Percentiles rank a stretch among this genome's conserved stretches.
These are phyloP conservation scores for Apotomis capreana DNA, from an alignment of 2,888 invertebrate species.

Conservation along the genomic window DNA sequence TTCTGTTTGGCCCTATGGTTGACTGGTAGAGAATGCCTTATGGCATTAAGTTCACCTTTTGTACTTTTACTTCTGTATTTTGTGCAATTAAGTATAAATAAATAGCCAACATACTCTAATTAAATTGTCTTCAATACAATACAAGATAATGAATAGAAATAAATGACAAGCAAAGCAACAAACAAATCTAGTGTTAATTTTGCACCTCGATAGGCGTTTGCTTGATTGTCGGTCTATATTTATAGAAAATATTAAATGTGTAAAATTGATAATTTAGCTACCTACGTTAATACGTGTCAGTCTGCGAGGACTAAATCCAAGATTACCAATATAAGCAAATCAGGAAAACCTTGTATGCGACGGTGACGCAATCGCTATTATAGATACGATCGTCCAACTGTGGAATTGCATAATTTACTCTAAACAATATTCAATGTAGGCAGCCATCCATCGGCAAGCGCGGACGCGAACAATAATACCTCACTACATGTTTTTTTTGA, in stretches of 20 bases:
- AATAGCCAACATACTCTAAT: too few relatives aligned
- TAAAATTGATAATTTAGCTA: background rate
- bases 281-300: background rate
- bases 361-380: constrained; percentile 57
- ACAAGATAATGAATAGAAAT: too few relatives aligned
- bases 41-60: too few relatives aligned
- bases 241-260: background rate
- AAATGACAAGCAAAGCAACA: too few relatives aligned
- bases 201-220: too few relatives aligned
- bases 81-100: too few relatives aligned
- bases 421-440: constrained; percentile 33
- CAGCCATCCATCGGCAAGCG: constrained; percentile 24
- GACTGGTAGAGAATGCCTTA: too few relatives aligned
- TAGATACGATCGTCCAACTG: constrained; percentile 51
- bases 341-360: constrained; percentile 46
- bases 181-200: too few relatives aligned
- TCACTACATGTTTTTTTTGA: constrained; percentile 18
- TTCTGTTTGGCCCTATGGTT: too few relatives aligned
- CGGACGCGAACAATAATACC: constrained; percentile 27
- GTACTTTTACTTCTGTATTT: too few relatives aligned
- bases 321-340: constrained; percentile 32
- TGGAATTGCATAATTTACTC: constrained; percentile 36
- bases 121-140: too few relatives aligned
- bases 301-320: constrained; percentile 8
- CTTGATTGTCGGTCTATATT: too few relatives aligned